Percentiles rank a stretch among this genome's conserved stretches.
Conservation (phyloP, 2,113 vertebrate genomes). For the Acanthisitta chloris region DNA sequence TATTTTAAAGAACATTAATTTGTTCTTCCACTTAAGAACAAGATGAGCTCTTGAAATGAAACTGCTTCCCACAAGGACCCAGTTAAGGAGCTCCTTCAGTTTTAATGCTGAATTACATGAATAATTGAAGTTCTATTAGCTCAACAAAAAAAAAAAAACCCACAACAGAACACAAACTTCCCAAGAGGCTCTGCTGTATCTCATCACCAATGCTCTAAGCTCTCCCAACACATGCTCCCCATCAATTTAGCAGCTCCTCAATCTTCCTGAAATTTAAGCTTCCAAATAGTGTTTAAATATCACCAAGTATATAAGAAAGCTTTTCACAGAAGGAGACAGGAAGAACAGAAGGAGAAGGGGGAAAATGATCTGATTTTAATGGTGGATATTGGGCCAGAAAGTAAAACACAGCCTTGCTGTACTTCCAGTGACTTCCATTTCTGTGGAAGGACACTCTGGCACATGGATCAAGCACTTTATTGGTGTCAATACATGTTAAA, state of each 20-base stretch:
- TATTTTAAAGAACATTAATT: constrained; percentile 40
- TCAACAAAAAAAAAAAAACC: neutral
- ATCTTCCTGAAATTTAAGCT: neutral
- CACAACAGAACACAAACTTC: neutral
- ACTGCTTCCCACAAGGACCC: constrained; percentile 14
- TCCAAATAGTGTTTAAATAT: neutral
- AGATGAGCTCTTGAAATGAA: constrained; percentile 53
- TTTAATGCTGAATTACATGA: constrained; percentile 33
- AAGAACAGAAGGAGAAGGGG: neutral
- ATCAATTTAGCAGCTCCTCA: neutral
- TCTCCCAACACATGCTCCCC: neutral
- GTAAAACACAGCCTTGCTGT: neutral
- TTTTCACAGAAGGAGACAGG: neutral
- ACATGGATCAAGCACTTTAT: rapidly evolving
- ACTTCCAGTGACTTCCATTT: neutral
- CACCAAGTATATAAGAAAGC: neutral
- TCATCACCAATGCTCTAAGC: neutral
- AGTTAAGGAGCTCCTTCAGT: constrained; percentile 51
- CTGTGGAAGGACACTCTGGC: neutral
- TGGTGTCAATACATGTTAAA: neutral
- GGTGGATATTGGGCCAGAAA: neutral
- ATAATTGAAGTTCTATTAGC: constrained; percentile 42
- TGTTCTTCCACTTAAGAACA: constrained; percentile 48
- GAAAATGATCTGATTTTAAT: neutral
- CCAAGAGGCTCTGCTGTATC: neutral